Conservation (phyloP, 2,888 invertebrate genomes). For the Xestobium rufovillosum region DNA sequence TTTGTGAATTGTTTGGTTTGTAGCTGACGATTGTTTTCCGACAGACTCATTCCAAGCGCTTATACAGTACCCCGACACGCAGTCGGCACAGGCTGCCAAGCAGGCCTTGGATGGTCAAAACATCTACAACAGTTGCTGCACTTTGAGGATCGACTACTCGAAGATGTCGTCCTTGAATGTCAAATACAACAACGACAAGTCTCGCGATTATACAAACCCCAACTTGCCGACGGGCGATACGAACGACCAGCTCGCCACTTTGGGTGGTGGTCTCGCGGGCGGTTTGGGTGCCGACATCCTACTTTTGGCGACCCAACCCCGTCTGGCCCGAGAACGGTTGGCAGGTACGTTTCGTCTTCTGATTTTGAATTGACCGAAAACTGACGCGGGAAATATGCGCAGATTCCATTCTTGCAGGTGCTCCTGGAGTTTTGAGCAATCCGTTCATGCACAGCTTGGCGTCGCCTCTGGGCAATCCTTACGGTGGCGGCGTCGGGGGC, state of each 20-base stretch:
- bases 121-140: constrained; percentile 99
- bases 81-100: constrained; percentile 96
- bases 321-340: constrained; percentile 49
- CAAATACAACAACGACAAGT: constrained; percentile 99
- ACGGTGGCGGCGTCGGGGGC: constrained; percentile 57
- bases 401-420: constrained; percentile 67
- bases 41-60: constrained; percentile 96
- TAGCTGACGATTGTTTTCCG: constrained; percentile 38
- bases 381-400: too few species aligned
- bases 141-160: constrained; percentile 97
- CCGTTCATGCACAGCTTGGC: constrained; percentile 84
- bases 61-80: constrained; percentile 96
- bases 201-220: constrained; percentile 98
- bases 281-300: constrained; percentile 60
- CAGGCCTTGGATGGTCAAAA: constrained; percentile 96
- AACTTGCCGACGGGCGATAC: constrained; percentile 91
- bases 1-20: constrained; percentile 4
- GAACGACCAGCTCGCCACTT: constrained; percentile 51
- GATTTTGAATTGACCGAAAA: too few species aligned
- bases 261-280: constrained; percentile 47
- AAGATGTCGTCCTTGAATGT: constrained; percentile 97
- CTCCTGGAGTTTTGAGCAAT: constrained; percentile 77
- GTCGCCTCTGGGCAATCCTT: constrained; percentile 64
- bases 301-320: constrained; percentile 47
- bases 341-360: constrained; percentile 39